These are phyloP conservation scores for Gymnocypris eckloni DNA, from an alignment of 2,797 vertebrate genomes.

Conservation along the genomic window DNA sequence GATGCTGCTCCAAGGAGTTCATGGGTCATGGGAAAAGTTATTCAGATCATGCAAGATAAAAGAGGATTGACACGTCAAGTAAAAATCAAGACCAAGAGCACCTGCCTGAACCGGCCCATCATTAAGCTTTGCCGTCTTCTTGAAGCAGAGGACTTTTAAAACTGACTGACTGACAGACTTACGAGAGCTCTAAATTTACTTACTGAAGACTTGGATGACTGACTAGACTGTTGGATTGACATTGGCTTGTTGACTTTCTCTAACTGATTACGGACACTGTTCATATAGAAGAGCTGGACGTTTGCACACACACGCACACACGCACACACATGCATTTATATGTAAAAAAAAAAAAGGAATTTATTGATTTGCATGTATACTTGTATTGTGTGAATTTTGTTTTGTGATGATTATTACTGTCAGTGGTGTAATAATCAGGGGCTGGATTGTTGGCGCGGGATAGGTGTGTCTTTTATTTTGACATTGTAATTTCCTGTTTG, in stretches of 20 bases:
- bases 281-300: neutral
- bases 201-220: neutral
- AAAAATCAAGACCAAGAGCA: neutral
- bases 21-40: neutral
- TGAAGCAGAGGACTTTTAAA: neutral
- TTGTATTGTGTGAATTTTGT: neutral
- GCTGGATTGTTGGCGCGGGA: neutral
- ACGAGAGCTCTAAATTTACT: neutral
- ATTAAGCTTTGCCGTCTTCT: neutral
- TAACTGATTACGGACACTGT: neutral
- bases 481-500: neutral
- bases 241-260: neutral
- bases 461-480: neutral
- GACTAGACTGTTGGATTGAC: neutral
- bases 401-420: neutral
- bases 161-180: neutral
- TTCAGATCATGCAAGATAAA: neutral
- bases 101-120: neutral
- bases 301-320: conserved; percentile 21
- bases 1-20: conserved; percentile 4
- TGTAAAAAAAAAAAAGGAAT: neutral
- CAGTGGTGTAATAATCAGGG: neutral
- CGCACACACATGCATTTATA: neutral
- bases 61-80: neutral
- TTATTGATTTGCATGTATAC: neutral